Conservation (phyloP, 2,797 vertebrate species). For the Falco biarmicus region DNA sequence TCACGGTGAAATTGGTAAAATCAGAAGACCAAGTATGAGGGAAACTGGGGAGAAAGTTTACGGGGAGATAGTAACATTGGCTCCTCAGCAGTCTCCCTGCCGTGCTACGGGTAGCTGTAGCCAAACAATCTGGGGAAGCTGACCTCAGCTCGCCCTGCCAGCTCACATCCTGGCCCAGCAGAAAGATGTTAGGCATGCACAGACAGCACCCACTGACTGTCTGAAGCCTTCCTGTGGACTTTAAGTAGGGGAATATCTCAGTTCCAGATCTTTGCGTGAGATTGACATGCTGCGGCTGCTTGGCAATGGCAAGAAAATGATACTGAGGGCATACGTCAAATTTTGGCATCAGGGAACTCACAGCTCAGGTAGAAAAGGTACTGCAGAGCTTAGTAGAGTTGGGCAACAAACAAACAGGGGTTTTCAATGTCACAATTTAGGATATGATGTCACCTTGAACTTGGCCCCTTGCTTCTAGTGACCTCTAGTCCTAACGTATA, state of each 20-base stretch:
- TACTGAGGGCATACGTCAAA: neutral
- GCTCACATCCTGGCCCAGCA: neutral
- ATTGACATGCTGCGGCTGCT: neutral
- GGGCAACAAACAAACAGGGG: neutral
- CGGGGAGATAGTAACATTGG: neutral
- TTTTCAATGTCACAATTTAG: neutral
- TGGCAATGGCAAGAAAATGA: neutral
- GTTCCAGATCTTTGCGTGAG: neutral
- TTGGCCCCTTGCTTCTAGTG: neutral
- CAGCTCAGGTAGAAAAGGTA: neutral
- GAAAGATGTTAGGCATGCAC: neutral
- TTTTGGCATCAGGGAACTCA: neutral
- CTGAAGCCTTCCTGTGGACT: neutral
- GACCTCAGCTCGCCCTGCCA: fast-evolving
- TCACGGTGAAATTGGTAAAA: neutral
- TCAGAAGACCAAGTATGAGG: neutral
- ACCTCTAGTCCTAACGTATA: neutral
- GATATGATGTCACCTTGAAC: neutral
- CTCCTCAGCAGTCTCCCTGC: neutral
- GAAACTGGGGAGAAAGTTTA: neutral
- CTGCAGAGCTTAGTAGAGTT: neutral
- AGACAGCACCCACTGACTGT: neutral
- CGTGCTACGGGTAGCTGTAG: neutral
- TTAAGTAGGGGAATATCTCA: neutral
- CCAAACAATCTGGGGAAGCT: neutral